Evolutionary conservation across 2,113 vertebrate species (phyloP).

Genomic region (Aegithalos caudatus): DNA sequence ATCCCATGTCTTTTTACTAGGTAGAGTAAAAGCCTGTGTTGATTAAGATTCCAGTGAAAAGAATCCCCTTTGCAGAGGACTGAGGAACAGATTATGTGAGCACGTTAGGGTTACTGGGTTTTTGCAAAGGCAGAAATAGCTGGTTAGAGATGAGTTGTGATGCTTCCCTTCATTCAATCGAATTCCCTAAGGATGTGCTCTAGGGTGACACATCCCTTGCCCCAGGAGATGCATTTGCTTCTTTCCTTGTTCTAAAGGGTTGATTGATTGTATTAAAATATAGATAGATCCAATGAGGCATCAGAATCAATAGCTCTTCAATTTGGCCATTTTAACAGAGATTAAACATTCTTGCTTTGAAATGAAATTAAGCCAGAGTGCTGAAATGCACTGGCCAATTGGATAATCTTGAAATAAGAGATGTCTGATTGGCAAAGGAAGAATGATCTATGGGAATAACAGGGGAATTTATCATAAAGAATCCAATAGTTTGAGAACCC

Average conservation of each 20-base stretch:
- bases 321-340: not conserved
- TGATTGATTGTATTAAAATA: not conserved
- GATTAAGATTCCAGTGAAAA: not conserved
- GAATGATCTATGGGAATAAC: not conserved
- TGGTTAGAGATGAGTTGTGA: not conserved
- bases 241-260: not conserved
- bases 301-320: not conserved
- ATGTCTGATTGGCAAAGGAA: not conserved
- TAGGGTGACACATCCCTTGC: not conserved
- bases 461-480: not conserved
- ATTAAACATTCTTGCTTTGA: not conserved
- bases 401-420: not conserved
- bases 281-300: not conserved
- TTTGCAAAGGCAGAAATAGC: not conserved
- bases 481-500: not conserved
- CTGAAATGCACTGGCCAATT: not conserved
- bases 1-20: not conserved
- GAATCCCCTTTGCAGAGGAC: not conserved
- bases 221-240: not conserved
- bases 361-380: not conserved
- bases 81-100: not conserved
- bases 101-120: not conserved
- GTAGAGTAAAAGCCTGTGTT: not conserved
- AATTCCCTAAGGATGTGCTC: not conserved
- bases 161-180: not conserved